Base-by-base conservation (phyloP, 2,797 vertebrate species). In the Heliangelus exortis region DNA sequence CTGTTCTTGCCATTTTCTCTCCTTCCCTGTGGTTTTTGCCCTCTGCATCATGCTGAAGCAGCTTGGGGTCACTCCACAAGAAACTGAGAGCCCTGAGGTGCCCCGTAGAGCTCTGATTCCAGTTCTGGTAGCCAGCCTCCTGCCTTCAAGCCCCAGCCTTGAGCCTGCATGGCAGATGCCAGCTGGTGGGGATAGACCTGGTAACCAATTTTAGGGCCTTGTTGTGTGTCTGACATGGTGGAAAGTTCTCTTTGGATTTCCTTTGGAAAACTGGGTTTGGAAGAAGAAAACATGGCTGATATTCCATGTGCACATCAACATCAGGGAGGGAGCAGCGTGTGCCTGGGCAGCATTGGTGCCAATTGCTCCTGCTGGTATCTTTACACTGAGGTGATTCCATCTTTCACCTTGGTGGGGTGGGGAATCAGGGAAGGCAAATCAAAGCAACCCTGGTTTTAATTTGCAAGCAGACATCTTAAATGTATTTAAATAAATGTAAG, bases 131-230 rank as follows among this genome's bases (percentile, higher is more conserved):
- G 43, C 41, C 48, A 15, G 26, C 9, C 25, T 75, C 29, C 20
- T 77, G 43, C 33, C 36, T 45, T 28, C 62, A 45, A 10, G 78
- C 26, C 18, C 8, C 54, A 65, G 39, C 51, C 7, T 4, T n/a
- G 73, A 7, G 9, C 9, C 34, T 1, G 2, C 4, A 0, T 8
- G 0, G 12, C 6, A 1, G 62, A 25, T 26, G 5, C 13, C 17
- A 19, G 53, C 53, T 79, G 47, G 50, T 78, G 43, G n/a, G 22
- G 16, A 20, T 21, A 18, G 36, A 79, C 13, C 33, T 34, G 11
- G 0, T 45, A 25, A 34, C 31, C 13, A 3, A 1, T 47, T 39
- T 45, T n/a, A 55, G 31, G 47, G 13, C 7, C 23, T 41, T 41
- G 29, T 3, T 8, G 45, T 48, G 4, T 26, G 13, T 31, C 50